Percentiles rank a stretch among this genome's conserved stretches.
phyloP scores from a whole-genome alignment of 1,140 invertebrate species.

The Calycopis cecrops region DNA sequence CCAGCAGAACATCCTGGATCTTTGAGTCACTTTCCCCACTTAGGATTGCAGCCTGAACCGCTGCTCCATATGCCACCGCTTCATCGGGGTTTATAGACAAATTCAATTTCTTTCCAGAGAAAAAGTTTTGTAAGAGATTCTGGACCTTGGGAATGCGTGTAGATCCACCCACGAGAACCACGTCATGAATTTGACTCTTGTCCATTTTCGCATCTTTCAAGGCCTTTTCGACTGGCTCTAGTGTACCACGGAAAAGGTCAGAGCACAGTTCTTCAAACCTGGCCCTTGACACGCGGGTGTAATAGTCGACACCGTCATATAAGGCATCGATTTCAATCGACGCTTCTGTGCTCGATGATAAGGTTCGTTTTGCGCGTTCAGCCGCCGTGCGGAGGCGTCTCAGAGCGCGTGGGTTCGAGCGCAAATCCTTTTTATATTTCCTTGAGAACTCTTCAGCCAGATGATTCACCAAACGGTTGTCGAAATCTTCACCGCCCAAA shows the following conservation, averaged over 20 bases:
- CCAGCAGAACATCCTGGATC: slow-evolving; percentile 74
- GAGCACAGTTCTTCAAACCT: slow-evolving; percentile 72
- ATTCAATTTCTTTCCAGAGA: slow-evolving; percentile 69
- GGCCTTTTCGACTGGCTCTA: slow-evolving; percentile 77
- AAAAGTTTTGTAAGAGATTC: slow-evolving; percentile 68
- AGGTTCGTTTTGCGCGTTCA: slow-evolving; percentile 75
- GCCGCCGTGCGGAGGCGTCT: slow-evolving; percentile 79
- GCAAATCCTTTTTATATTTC: slow-evolving; percentile 72
- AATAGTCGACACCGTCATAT: slow-evolving; percentile 70
- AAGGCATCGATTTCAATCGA: slow-evolving; percentile 73
- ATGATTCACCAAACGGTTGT: slow-evolving; percentile 84
- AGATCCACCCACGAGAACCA: slow-evolving; percentile 84
- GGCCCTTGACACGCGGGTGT: slow-evolving; percentile 66
- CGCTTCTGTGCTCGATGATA: slow-evolving; percentile 73
- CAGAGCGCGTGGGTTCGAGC: slow-evolving; percentile 61
- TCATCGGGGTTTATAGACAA: slow-evolving; percentile 76
- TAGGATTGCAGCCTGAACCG: slow-evolving; percentile 70
- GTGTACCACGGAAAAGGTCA: slow-evolving; percentile 73
- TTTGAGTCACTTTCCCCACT: slow-evolving; percentile 74
- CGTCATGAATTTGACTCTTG: slow-evolving; percentile 80
- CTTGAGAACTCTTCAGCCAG: slow-evolving; percentile 71
- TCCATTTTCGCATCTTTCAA: slow-evolving; percentile 81
- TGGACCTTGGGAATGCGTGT: slow-evolving; percentile 78
- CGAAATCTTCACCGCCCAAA: slow-evolving; percentile 85
- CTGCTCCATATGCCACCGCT: slow-evolving; percentile 73